A percentile compares a stretch with the other conserved stretches of the same genome.
Evolutionary conservation across 2,797 vertebrate species (phyloP).

Genomic region (Rhinatrema bivittatum): DNA sequence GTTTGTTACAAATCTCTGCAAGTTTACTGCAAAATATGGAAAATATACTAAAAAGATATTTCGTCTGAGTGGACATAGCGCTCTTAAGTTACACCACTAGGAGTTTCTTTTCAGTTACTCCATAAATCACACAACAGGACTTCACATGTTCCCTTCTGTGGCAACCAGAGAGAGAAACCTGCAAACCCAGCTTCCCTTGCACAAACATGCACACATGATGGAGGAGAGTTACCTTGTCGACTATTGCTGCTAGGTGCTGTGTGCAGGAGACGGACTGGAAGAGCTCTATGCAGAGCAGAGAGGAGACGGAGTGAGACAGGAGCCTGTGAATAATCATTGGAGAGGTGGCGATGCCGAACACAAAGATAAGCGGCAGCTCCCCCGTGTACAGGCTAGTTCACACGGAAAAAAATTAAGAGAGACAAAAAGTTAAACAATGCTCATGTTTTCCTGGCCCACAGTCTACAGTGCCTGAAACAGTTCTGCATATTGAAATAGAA

Average conservation of each 20-base stretch:
- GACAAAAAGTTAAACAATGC: not conserved
- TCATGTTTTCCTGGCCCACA: no score
- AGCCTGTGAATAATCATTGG: conserved; percentile 86
- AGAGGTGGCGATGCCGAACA: conserved; percentile 94
- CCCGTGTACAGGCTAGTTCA: conserved; percentile 72
- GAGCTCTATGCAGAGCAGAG: conserved; percentile 86
- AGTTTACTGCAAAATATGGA: no score
- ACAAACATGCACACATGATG: no score
- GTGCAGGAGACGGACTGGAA: conserved; percentile 92
- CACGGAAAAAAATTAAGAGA: conserved; percentile 15
- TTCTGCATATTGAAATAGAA: conserved; percentile 1
- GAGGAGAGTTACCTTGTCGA: conserved; percentile 76
- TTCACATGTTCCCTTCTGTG: no score
- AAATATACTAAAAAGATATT: no score
- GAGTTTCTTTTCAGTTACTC: no score
- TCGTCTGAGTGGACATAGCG: no score
- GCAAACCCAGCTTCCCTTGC: no score
- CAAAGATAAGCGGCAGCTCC: conserved; percentile 78
- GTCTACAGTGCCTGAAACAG: conserved; percentile 12
- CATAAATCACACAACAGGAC: no score
- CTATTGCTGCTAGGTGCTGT: conserved; percentile 80
- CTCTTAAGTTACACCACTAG: no score
- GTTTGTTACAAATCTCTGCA: no score
- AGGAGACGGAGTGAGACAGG: conserved; percentile 88
- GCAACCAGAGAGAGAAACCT: no score